phyloP scores from a whole-genome alignment of 2,797 vertebrate species.

The Catostomus latipinnis region DNA sequence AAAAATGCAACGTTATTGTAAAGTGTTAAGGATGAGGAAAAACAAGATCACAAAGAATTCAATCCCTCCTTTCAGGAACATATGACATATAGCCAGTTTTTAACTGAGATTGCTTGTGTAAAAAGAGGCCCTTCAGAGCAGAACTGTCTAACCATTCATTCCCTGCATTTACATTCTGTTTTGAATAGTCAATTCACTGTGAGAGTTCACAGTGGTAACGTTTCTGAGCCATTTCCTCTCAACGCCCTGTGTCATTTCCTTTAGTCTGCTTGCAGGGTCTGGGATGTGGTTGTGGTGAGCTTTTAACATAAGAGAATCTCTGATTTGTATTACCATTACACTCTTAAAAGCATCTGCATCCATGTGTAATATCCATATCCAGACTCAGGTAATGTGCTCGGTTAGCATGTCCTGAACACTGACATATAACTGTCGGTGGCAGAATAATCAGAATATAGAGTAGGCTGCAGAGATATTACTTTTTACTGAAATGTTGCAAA shows the following conservation, averaged over 20 bases:
- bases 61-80: neutral
- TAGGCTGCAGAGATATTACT: constrained; percentile 23
- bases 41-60: neutral
- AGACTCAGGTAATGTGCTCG: constrained; percentile 39
- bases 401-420: constrained; percentile 48
- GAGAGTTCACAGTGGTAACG: constrained; percentile 27
- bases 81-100: neutral
- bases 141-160: constrained; percentile 9
- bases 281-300: constrained; percentile 47
- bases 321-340: constrained; percentile 50
- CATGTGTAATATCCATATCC: constrained; percentile 50
- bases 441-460: constrained; percentile 21
- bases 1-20: no score
- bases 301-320: constrained; percentile 42
- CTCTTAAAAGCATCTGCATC: constrained; percentile 47
- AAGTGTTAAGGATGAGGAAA: no score
- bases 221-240: constrained; percentile 45
- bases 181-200: constrained; percentile 30
- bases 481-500: neutral
- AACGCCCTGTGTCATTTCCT: constrained; percentile 39
- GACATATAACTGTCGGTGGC: constrained; percentile 21
- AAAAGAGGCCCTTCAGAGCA: neutral
- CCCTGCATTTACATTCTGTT: constrained; percentile 32
- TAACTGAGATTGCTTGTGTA: neutral
- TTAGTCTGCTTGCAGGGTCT: constrained; percentile 30